A percentile compares a stretch with the other conserved stretches of the same genome.
phyloP scores from a whole-genome alignment of 2,113 vertebrate genomes.

The Hippolais icterina region DNA sequence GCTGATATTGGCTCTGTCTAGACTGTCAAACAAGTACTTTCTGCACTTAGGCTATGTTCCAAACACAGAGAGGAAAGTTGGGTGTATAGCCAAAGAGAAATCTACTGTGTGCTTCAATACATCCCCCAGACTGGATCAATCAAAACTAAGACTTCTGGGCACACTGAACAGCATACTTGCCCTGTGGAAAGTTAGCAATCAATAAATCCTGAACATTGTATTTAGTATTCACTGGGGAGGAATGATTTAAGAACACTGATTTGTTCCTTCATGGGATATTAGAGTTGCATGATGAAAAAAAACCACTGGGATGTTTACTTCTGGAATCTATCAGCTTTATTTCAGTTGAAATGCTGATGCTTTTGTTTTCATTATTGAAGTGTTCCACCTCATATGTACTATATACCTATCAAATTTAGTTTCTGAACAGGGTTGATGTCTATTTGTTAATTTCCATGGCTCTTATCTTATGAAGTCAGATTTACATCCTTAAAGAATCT shows the following conservation, averaged over 20 bases:
- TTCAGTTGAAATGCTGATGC: not conserved
- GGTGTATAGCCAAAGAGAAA: not conserved
- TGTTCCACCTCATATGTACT: not conserved
- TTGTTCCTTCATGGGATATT: conserved; percentile 17
- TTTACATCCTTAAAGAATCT: not conserved
- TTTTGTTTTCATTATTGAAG: not conserved
- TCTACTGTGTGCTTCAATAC: not conserved
- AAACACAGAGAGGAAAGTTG: not conserved
- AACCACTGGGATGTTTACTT: not conserved
- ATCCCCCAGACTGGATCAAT: not conserved
- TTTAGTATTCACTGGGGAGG: not conserved
- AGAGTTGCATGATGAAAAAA: not conserved
- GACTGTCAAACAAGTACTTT: not conserved
- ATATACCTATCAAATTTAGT: not conserved
- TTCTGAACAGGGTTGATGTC: not conserved
- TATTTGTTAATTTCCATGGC: not conserved
- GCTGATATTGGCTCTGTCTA: not conserved
- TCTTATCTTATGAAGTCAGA: not conserved
- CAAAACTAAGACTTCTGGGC: not conserved
- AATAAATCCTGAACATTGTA: not conserved
- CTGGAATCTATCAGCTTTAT: not conserved
- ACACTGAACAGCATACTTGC: not conserved
- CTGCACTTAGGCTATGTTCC: not conserved
- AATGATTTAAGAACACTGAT: not conserved
- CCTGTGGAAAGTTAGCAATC: not conserved